phyloP scores from a whole-genome alignment of 2,888 invertebrate genomes.

The Atethmia centrago region DNA sequence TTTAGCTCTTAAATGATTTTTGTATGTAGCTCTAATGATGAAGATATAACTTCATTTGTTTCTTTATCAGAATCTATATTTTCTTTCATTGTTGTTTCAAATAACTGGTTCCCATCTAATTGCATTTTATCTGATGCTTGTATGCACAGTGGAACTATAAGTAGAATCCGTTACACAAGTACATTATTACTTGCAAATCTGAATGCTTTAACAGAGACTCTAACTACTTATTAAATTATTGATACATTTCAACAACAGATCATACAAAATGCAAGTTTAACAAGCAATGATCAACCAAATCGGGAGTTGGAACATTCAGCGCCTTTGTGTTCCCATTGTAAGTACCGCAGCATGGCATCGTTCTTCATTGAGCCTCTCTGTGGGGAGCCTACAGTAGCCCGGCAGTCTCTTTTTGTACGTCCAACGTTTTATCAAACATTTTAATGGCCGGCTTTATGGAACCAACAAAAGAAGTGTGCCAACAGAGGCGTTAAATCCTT shows the following conservation, averaged over 20 bases:
- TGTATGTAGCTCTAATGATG: conserved; percentile 17
- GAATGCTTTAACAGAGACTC: conserved; percentile 16
- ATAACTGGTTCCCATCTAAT: conserved; percentile 57
- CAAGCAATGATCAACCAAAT: conserved; percentile 79
- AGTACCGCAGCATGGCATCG: conserved; percentile 84
- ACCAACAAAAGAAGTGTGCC: conserved; percentile 90
- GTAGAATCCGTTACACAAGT: conserved; percentile 36
- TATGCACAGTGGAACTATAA: conserved; percentile 39
- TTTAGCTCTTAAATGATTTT: conserved; percentile 6
- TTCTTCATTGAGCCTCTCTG: conserved; percentile 83
- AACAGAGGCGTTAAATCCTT: conserved; percentile 91
- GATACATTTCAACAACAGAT: conserved; percentile 64
- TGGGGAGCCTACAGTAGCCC: conserved; percentile 88
- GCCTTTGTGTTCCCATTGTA: conserved; percentile 77
- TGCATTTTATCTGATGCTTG: conserved; percentile 52
- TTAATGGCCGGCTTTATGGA: conserved; percentile 89
- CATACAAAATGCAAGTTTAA: conserved; percentile 72
- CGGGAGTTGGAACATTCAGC: conserved; percentile 76
- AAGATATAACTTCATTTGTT: conserved; percentile 37
- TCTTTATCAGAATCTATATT: conserved; percentile 37
- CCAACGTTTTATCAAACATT: conserved; percentile 90
- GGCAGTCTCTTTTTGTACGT: conserved; percentile 87
- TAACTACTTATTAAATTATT: conserved; percentile 62
- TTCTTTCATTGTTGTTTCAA: conserved; percentile 46
- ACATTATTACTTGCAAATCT: conserved; percentile 32